phyloP scores from a whole-genome alignment of 1,140 invertebrate genomes.

The Heliconius himera region DNA sequence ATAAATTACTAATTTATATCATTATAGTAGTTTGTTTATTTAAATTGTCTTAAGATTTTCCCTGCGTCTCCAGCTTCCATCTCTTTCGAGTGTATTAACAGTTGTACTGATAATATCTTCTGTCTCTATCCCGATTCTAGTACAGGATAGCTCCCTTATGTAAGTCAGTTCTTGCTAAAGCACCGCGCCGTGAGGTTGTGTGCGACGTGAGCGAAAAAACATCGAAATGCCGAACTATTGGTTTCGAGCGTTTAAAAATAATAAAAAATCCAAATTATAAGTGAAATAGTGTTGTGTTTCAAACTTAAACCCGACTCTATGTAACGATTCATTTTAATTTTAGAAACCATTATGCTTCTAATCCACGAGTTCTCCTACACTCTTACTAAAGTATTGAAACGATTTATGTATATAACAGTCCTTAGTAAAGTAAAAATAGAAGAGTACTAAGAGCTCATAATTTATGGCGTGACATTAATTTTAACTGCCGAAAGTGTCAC shows the following conservation, averaged over 20 bases:
- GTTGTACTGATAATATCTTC: constrained; percentile 55
- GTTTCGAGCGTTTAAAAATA: not conserved
- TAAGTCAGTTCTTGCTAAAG: constrained; percentile 69
- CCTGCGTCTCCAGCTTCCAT: constrained; percentile 44
- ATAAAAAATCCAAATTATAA: not conserved
- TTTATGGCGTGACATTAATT: constrained; percentile 65
- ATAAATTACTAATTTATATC: not conserved
- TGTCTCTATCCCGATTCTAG: constrained; percentile 64
- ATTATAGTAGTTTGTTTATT: constrained; percentile 50
- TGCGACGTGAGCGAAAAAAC: constrained; percentile 38
- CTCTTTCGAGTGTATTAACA: constrained; percentile 59
- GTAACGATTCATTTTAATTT: constrained; percentile 49
- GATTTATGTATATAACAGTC: constrained; percentile 53
- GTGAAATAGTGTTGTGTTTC: not conserved
- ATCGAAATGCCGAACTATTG: constrained; percentile 55
- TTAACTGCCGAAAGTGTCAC: constrained; percentile 61
- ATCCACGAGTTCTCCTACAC: constrained; percentile 43
- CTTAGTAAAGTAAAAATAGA: constrained; percentile 68
- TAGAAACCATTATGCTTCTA: constrained; percentile 59
- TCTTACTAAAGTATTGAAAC: constrained; percentile 47
- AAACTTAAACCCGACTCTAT: not conserved
- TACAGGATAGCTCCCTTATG: constrained; percentile 73
- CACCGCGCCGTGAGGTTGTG: constrained; percentile 47
- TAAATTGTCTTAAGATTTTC: constrained; percentile 58
- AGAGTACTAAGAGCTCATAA: constrained; percentile 53